Percentiles rank a stretch among this genome's conserved stretches.
Evolutionary conservation across 2,797 vertebrate genomes (phyloP).

Genomic region (Eupleurogrammus muticus): DNA sequence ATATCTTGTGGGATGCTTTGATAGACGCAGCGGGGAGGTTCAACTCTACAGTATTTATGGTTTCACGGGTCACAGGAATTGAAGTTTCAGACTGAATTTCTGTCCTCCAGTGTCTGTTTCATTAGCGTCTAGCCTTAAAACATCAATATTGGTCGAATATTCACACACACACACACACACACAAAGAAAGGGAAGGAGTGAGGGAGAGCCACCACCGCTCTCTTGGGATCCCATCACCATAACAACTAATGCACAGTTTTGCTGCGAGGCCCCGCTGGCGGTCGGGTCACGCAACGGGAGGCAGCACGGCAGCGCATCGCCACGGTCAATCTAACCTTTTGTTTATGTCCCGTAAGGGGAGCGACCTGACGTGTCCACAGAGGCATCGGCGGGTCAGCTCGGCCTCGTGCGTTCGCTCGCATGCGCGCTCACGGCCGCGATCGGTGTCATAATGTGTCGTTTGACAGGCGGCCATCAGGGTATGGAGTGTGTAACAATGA

Average conservation of each 20-base stretch:
- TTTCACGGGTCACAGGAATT: not conserved
- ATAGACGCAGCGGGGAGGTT: slow-evolving; percentile 10
- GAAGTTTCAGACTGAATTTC: too few relatives aligned
- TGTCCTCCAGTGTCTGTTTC: too few relatives aligned
- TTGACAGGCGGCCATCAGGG: slow-evolving; percentile 29
- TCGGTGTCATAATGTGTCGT: slow-evolving; percentile 44
- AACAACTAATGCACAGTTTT: slow-evolving; percentile 82
- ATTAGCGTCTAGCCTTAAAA: too few relatives aligned
- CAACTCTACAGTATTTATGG: too few relatives aligned
- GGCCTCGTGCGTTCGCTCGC: slow-evolving; percentile 7
- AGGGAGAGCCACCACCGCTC: slow-evolving; percentile 37
- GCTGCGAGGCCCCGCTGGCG: slow-evolving; percentile 40
- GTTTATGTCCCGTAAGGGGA: slow-evolving; percentile 54
- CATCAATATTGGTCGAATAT: not conserved
- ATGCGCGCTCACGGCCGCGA: slow-evolving; percentile 4
- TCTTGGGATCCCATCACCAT: slow-evolving; percentile 78
- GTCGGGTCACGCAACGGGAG: slow-evolving; percentile 74
- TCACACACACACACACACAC: slow-evolving; percentile 56
- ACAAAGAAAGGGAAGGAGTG: slow-evolving; percentile 2
- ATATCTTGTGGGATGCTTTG: not conserved
- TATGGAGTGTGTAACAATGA: slow-evolving; percentile 38
- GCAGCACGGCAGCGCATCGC: slow-evolving; percentile 64
- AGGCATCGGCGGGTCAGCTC: slow-evolving; percentile 57
- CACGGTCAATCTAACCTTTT: slow-evolving; percentile 70
- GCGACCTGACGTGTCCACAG: slow-evolving; percentile 62